Evolutionary conservation across 1,140 invertebrate genomes (phyloP).

Genomic region (Pachypeltis micranthus): DNA sequence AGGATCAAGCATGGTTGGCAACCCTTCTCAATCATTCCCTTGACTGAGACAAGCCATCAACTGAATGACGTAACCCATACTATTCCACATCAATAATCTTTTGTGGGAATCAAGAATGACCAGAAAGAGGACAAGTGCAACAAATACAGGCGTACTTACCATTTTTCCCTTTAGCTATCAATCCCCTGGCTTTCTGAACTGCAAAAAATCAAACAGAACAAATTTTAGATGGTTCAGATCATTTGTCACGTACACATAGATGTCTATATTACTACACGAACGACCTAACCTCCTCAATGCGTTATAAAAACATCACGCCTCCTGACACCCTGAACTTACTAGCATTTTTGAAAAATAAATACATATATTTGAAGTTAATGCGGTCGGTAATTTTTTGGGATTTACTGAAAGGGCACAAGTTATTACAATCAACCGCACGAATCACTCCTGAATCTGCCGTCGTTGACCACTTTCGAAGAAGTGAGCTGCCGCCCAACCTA

Average conservation of each 20-base stretch:
- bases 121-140: neutral
- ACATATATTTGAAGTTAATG: too few relatives aligned
- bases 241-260: neutral
- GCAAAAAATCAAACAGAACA: slow-evolving; percentile 32
- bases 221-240: neutral
- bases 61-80: neutral
- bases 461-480: too few relatives aligned
- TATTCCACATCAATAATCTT: too few relatives aligned
- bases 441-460: too few relatives aligned
- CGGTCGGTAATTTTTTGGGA: too few relatives aligned
- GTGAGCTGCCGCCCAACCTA: too few relatives aligned
- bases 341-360: neutral
- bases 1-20: too few relatives aligned
- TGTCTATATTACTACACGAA: neutral
- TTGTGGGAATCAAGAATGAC: neutral
- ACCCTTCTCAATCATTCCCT: too few relatives aligned
- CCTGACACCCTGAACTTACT: neutral
- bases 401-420: too few relatives aligned
- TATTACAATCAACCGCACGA: too few relatives aligned
- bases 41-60: neutral
- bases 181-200: slow-evolving; percentile 59
- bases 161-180: slow-evolving; percentile 75
- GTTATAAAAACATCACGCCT: neutral
- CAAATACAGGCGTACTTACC: slow-evolving; percentile 38
- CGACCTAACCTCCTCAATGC: neutral